These are phyloP conservation scores for Patella caerulea DNA, from an alignment of 2,888 invertebrate genomes.

Conservation along the genomic window DNA sequence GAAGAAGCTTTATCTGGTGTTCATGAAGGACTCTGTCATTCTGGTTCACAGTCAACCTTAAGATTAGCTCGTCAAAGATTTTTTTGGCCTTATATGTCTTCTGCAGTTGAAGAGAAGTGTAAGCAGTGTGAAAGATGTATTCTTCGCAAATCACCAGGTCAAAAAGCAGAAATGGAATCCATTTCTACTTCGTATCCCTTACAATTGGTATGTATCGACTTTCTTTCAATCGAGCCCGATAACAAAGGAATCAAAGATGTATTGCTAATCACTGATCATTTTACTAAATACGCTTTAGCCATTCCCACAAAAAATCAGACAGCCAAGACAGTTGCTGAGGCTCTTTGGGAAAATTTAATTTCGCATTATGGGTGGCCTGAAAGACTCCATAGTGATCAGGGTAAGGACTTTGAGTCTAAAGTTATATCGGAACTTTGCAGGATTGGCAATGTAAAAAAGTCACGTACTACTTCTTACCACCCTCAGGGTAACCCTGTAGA, in stretches of 20 bases:
- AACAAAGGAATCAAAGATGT: constrained; percentile 18
- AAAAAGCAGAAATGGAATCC: constrained; percentile 13
- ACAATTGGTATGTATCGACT: constrained; percentile 44
- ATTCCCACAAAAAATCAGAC: constrained; percentile 25
- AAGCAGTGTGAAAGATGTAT: constrained; percentile 39
- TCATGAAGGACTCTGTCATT: constrained; percentile 1
- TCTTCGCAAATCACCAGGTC: constrained; percentile 24
- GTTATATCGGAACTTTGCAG: constrained; percentile 32
- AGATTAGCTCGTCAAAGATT: constrained; percentile 24
- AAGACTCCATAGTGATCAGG: constrained; percentile 34
- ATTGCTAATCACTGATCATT: constrained; percentile 28
- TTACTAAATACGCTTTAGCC: constrained; percentile 11
- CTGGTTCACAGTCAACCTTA: background rate
- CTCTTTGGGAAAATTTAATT: constrained; percentile 26
- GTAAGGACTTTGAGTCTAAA: constrained; percentile 31
- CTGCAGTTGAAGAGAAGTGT: constrained; percentile 33
- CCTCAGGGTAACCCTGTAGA: constrained; percentile 39
- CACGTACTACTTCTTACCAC: constrained; percentile 36
- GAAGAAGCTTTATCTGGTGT: background rate
- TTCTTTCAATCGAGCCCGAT: constrained; percentile 36
- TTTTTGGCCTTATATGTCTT: constrained; percentile 42
- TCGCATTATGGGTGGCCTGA: constrained; percentile 34
- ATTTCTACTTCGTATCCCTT: constrained; percentile 36
- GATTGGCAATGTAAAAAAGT: constrained; percentile 28
- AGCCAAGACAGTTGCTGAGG: constrained; percentile 31